Base-by-base conservation (phyloP, 2,888 invertebrate species). In the Seladonia tumulorum region DNA sequence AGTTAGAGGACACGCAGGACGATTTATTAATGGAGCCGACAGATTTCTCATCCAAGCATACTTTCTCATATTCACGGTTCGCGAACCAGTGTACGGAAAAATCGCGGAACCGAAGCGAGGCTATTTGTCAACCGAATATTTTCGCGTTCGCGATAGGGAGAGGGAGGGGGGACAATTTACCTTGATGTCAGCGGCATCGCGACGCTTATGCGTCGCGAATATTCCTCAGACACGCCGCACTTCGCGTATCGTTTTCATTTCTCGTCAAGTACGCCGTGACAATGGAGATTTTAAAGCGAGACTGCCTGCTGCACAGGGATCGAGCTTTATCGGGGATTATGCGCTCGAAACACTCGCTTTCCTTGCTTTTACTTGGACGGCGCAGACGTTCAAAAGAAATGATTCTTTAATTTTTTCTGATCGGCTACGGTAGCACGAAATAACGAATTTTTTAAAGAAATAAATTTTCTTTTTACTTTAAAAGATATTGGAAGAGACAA, bases 201-300 rank as follows among this genome's bases (percentile, higher is more conserved):
- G 60, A 25, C 14, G 25, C 5, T 25, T 25, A 25, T 2, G 42
- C 72, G 72, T 63, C 35, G 29, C 14, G 76, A 35, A 47, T 14
- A 35, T 66, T 47, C 35, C 45, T 57, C 74, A 57, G 10, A n/a
- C 22, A 18, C 25, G 8, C 57, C 16, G 16, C 77, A 29, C 45
- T 22, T 45, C 60, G 16, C 49, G 39, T 63, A 45, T 80, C 70
- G 68, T 74, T 60, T n/a, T 82, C 74, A 57, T 57, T 57, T 25
- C 29, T 53, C 25, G 8, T 29, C 35, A 75, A 70, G 57, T 35
- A 47, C 57, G 49, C 25, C 79, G 29, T 5, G 63, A 82, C 73
- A 73, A 45, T 63, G 49, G 82, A 49, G 47, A 79, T 63, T 53
- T 22, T 47, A n/a, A 68, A 49, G n/a, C 35, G 60, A 68, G 29